phyloP scores from a whole-genome alignment of 2,888 invertebrate species.

The Calameuta pallipes region DNA sequence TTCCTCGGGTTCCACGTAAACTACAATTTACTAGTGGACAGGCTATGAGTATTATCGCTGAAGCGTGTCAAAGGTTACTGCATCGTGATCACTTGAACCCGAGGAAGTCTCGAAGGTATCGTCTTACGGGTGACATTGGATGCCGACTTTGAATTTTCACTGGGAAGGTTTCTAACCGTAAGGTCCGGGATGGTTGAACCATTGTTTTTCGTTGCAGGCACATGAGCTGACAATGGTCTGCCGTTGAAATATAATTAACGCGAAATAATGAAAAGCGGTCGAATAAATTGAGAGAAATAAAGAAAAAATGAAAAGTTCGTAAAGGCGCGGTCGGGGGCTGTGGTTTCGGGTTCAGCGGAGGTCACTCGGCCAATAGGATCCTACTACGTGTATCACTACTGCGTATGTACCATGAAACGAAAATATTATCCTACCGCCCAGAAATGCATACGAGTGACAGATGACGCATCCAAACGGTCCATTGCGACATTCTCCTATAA shows the following conservation, averaged over 20 bases:
- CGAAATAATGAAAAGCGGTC: not conserved
- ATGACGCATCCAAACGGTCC: slow-evolving; percentile 24
- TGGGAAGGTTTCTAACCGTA: not conserved
- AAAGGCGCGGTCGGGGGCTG: slow-evolving; percentile 1
- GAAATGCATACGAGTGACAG: slow-evolving; percentile 24
- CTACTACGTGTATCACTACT: slow-evolving; percentile 40
- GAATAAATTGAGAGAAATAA: not conserved
- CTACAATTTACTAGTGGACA: not conserved
- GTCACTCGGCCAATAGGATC: slow-evolving; percentile 48
- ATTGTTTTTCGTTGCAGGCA: not conserved
- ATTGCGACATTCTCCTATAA: slow-evolving; percentile 1
- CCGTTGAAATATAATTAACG: not conserved
- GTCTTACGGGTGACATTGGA: not conserved
- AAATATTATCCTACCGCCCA: slow-evolving; percentile 54
- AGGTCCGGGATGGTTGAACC: not conserved
- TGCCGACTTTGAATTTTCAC: not conserved
- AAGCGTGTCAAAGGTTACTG: not conserved
- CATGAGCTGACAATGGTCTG: not conserved
- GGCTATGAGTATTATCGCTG: not conserved
- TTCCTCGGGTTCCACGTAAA: not conserved
- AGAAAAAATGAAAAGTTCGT: not conserved
- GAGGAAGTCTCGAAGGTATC: not conserved
- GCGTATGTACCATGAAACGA: slow-evolving; percentile 52
- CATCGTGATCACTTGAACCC: not conserved
- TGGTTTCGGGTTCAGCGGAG: slow-evolving; percentile 50